Evolutionary conservation across 1,140 invertebrate species (phyloP).

Genomic region (Coboldia fuscipes): DNA sequence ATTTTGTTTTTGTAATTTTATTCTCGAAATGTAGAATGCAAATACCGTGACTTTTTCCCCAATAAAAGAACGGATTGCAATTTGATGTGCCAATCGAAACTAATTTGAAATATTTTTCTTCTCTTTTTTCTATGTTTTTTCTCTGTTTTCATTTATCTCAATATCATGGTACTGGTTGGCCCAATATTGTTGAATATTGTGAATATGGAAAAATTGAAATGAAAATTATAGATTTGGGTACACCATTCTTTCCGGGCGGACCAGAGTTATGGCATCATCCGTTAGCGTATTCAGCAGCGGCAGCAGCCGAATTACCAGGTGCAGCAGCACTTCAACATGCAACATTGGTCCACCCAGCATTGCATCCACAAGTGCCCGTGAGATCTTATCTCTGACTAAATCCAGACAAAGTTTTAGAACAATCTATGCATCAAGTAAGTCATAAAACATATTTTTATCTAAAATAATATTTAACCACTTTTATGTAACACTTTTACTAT

Average conservation of each 20-base stretch:
- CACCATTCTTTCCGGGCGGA: conserved; percentile 80
- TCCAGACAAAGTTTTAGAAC: conserved; percentile 49
- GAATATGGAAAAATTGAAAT: neutral
- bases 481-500: neutral
- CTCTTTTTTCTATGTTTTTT: no score
- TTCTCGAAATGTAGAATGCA: no score
- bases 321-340: conserved; percentile 60
- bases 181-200: no score
- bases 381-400: conserved; percentile 92
- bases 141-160: no score
- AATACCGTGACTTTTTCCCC: no score
- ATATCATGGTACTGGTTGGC: no score
- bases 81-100: no score
- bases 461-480: neutral
- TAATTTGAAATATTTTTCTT: no score
- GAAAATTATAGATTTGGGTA: conserved; percentile 56
- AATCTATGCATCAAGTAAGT: conserved; percentile 22
- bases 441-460: neutral
- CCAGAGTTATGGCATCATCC: conserved; percentile 88
- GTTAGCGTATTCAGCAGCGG: conserved; percentile 58
- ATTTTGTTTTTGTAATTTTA: no score
- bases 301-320: conserved; percentile 58
- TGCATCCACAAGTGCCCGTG: conserved; percentile 91
- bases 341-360: conserved; percentile 79
- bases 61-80: no score